A percentile compares a stretch with the other conserved stretches of the same genome.
phyloP scores from a whole-genome alignment of 2,113 vertebrate genomes.

The Rhabdomys dilectus region DNA sequence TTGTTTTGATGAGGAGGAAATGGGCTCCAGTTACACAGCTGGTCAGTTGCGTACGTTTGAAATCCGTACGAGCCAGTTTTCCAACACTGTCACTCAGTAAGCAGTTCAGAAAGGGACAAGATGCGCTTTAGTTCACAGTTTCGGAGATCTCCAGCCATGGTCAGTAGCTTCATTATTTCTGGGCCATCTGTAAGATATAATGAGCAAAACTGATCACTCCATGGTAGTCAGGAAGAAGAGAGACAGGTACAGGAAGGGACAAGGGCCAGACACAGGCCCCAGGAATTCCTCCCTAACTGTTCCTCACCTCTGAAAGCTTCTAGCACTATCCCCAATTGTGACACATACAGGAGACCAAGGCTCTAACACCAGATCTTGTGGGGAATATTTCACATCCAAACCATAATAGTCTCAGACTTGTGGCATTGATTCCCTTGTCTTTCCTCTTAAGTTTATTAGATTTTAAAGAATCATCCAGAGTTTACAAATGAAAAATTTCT shows the following conservation, averaged over 20 bases:
- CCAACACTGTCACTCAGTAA: neutral
- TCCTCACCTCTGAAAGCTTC: neutral
- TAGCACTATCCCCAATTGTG: neutral
- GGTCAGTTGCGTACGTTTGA: neutral
- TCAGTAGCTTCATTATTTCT: neutral
- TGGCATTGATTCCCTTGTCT: neutral
- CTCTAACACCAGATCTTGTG: neutral
- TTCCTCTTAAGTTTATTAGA: neutral
- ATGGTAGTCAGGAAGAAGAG: neutral
- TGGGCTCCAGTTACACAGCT: neutral
- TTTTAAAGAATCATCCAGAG: neutral
- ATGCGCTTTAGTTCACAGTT: neutral
- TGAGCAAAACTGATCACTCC: too few species aligned
- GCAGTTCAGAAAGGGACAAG: neutral
- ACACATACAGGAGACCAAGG: neutral
- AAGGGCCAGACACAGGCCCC: neutral
- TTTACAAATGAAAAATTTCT: too few species aligned
- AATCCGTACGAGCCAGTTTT: neutral
- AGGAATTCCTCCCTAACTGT: too few species aligned
- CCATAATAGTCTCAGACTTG: neutral
- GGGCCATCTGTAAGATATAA: neutral
- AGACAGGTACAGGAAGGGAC: neutral
- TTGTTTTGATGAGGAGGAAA: conserved; percentile 34
- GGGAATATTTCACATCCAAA: neutral
- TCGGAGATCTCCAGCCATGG: neutral